A percentile compares a stretch with the other conserved stretches of the same genome.
Conservation (phyloP, 2,888 invertebrate species). For the Nephrotoma guestfalica region DNA sequence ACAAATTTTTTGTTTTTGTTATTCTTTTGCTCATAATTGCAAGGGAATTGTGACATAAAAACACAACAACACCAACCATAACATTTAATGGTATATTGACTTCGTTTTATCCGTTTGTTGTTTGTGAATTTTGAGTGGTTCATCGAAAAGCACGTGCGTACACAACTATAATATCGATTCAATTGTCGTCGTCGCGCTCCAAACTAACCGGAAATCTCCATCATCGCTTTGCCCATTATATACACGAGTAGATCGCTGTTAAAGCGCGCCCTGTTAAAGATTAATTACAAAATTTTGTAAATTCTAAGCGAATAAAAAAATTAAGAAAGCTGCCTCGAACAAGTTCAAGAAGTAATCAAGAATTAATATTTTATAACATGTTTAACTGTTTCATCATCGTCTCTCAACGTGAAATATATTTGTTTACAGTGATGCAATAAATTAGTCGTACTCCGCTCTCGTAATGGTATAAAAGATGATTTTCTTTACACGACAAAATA, state of each 20-base stretch:
- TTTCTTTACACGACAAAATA: too few species aligned
- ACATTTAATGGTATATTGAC: background rate
- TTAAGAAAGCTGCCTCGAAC: background rate
- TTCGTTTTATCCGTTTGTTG: background rate
- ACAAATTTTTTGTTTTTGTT: background rate
- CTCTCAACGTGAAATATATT: background rate
- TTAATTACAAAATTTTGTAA: background rate
- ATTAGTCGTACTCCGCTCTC: too few species aligned
- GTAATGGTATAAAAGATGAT: too few species aligned
- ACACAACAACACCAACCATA: background rate
- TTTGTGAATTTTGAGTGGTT: background rate
- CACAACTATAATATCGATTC: background rate
- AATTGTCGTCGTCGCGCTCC: background rate
- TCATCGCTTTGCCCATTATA: background rate
- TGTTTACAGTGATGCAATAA: too few species aligned
- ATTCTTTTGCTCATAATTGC: background rate
- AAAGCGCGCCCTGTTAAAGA: background rate
- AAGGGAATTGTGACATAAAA: background rate
- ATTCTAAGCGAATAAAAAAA: background rate
- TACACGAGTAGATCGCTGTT: background rate
- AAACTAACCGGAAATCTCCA: background rate
- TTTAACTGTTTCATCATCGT: background rate
- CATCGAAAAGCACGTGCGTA: background rate
- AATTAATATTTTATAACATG: background rate
- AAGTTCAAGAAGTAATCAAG: background rate